phyloP scores from a whole-genome alignment of 2,888 invertebrate species.

The Euphydryas editha region DNA sequence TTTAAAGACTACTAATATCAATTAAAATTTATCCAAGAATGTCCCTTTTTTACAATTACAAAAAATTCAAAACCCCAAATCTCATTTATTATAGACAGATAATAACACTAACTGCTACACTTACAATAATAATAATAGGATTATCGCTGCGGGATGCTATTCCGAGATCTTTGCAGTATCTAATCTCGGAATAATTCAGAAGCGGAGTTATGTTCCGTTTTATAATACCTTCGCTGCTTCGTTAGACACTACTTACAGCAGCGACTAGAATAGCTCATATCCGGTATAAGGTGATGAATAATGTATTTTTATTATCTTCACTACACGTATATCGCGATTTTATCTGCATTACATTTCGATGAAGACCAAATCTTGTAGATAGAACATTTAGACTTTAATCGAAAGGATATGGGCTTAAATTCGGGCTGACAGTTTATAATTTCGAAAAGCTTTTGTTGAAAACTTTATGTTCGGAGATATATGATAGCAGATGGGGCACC shows the following conservation, averaged over 20 bases:
- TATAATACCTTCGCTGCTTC: slow-evolving; percentile 26
- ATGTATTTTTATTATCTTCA: background rate
- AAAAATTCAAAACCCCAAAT: background rate
- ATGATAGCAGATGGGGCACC: too few relatives aligned
- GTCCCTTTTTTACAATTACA: background rate
- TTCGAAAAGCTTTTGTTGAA: too few relatives aligned
- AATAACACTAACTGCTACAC: slow-evolving; percentile 12
- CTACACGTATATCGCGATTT: too few relatives aligned
- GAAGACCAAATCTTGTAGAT: too few relatives aligned
- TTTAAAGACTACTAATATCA: too few relatives aligned
- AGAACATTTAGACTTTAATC: too few relatives aligned
- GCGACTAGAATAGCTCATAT: background rate
- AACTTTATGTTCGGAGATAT: too few relatives aligned
- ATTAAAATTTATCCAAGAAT: too few relatives aligned
- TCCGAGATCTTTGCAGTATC: slow-evolving; percentile 33
- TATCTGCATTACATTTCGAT: too few relatives aligned
- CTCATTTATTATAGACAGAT: slow-evolving; percentile 4
- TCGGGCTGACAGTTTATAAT: too few relatives aligned
- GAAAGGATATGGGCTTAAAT: too few relatives aligned
- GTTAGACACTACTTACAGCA: slow-evolving; percentile 21
- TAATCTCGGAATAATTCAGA: slow-evolving; percentile 35
- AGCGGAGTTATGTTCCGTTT: slow-evolving; percentile 35
- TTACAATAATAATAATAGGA: slow-evolving; percentile 35
- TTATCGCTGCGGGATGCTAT: slow-evolving; percentile 19
- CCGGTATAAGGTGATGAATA: background rate